phyloP scores from a whole-genome alignment of 2,888 invertebrate species.

The Papilio elwesi region DNA sequence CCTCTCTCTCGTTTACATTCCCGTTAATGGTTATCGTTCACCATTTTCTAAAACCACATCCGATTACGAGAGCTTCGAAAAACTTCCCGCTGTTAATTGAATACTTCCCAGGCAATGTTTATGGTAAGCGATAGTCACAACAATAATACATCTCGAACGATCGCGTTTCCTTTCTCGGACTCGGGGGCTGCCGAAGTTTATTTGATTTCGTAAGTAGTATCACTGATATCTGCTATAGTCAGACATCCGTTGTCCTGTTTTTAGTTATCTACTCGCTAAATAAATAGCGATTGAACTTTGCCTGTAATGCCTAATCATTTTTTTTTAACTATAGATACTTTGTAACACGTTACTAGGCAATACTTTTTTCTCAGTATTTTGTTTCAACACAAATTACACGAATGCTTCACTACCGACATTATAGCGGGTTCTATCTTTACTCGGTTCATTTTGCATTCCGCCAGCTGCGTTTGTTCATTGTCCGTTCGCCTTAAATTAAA shows the following conservation, averaged over 20 bases:
- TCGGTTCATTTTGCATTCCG: conserved; percentile 79
- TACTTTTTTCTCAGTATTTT: conserved; percentile 73
- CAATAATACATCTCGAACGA: conserved; percentile 67
- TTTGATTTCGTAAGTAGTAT: conserved; percentile 74
- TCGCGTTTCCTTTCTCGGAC: conserved; percentile 66
- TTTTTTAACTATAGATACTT: conserved; percentile 57
- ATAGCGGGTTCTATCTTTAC: conserved; percentile 63
- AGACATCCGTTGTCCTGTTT: conserved; percentile 62
- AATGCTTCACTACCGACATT: conserved; percentile 66
- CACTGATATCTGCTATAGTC: conserved; percentile 62
- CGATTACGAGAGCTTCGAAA: conserved; percentile 44
- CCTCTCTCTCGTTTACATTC: conserved; percentile 59
- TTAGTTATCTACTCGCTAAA: conserved; percentile 65
- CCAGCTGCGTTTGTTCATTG: conserved; percentile 83
- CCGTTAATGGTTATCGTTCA: conserved; percentile 47
- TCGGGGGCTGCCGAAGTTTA: conserved; percentile 60
- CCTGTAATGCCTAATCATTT: conserved; percentile 56
- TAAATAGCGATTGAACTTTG: conserved; percentile 61
- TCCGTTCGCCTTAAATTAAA: conserved; percentile 78
- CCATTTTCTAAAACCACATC: conserved; percentile 38
- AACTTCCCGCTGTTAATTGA: conserved; percentile 74
- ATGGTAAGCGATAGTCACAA: conserved; percentile 70
- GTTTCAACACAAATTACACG: conserved; percentile 76
- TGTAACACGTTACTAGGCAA: conserved; percentile 74
- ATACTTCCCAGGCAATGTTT: conserved; percentile 63